A percentile compares a stretch with the other conserved stretches of the same genome.
phyloP scores from a whole-genome alignment of 2,797 vertebrate genomes.

The Oreochromis mossambicus region DNA sequence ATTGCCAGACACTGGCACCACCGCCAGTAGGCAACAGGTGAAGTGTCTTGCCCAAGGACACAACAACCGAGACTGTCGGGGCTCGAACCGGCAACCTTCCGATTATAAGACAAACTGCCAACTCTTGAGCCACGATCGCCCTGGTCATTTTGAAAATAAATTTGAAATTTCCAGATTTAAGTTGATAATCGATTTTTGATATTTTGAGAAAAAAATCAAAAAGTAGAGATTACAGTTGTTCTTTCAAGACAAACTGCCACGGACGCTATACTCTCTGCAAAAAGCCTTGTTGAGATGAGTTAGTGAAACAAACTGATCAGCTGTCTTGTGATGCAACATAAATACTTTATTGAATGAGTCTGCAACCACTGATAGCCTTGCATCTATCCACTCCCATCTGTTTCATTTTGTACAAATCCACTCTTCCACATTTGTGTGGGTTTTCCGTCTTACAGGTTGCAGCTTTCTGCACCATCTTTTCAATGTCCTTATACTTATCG shows the following conservation, averaged over 20 bases:
- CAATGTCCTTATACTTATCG: not conserved
- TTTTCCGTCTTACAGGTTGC: not conserved
- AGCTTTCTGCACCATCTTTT: not conserved
- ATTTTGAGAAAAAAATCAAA: not conserved
- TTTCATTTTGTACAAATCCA: not conserved
- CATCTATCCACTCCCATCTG: not conserved
- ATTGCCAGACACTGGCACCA: too few relatives aligned
- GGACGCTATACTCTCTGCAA: not conserved
- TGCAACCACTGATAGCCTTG: not conserved
- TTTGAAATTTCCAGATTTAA: not conserved
- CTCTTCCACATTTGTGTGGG: not conserved
- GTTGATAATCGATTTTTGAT: not conserved
- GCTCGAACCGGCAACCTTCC: too few relatives aligned
- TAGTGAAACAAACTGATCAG: not conserved
- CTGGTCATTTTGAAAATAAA: not conserved
- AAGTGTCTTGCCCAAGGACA: too few relatives aligned
- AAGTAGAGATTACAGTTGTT: not conserved
- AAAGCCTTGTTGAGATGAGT: not conserved
- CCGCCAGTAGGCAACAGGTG: too few relatives aligned
- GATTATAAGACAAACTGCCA: too few relatives aligned
- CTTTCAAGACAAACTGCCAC: not conserved
- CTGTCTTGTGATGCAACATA: not conserved
- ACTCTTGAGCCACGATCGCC: too few relatives aligned
- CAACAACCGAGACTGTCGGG: too few relatives aligned
- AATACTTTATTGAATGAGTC: not conserved